Evolutionary conservation across 2,113 vertebrate genomes (phyloP).

Genomic region (Amphilophus citrinellus): DNA sequence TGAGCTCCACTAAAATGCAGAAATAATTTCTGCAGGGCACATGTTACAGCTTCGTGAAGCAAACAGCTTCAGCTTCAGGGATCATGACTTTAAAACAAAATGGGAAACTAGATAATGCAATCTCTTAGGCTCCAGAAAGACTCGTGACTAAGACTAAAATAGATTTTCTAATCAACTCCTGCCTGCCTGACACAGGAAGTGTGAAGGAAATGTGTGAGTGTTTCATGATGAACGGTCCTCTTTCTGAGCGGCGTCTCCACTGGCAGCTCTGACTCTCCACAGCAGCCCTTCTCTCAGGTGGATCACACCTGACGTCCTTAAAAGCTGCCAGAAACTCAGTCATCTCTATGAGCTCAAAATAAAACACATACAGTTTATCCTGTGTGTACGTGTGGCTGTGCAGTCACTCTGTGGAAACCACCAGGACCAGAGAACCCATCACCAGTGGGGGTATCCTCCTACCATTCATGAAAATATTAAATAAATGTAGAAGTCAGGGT

Average conservation of each 20-base stretch:
- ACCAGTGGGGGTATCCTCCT: too few relatives aligned
- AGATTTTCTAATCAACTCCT: conserved; percentile 19
- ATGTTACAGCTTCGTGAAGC: conserved; percentile 7
- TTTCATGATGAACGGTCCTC: background rate
- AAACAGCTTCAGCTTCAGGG: background rate
- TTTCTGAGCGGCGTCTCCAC: background rate
- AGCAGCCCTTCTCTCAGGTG: background rate
- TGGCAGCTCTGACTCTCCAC: background rate
- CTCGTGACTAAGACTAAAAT: background rate
- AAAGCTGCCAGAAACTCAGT: background rate
- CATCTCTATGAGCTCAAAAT: too few relatives aligned
- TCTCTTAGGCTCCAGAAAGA: background rate
- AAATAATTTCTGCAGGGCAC: background rate
- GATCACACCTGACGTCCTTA: background rate
- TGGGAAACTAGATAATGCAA: background rate
- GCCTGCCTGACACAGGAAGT: conserved; percentile 15
- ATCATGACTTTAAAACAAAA: background rate
- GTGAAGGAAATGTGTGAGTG: background rate
- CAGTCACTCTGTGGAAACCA: too few relatives aligned
- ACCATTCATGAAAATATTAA: too few relatives aligned
- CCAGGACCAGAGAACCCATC: too few relatives aligned
- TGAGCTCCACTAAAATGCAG: too few relatives aligned
- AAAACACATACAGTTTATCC: too few relatives aligned
- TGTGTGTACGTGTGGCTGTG: too few relatives aligned
- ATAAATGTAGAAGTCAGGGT: too few relatives aligned